These are phyloP conservation scores for Meiosimyza platycephala DNA, from an alignment of 2,888 invertebrate species.

Conservation along the genomic window DNA sequence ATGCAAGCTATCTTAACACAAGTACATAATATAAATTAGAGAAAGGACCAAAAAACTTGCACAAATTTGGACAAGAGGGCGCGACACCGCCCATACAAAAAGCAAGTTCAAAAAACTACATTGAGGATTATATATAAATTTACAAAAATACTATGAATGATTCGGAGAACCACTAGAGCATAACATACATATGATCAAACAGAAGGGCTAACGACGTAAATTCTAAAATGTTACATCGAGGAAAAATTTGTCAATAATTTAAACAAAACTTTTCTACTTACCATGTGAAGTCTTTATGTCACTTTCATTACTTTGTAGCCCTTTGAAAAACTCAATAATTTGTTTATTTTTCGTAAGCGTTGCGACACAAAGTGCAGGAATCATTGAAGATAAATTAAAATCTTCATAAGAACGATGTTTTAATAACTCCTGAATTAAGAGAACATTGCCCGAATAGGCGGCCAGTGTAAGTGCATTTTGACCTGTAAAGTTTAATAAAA, in stretches of 20 bases:
- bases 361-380: conserved; percentile 64
- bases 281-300: conserved; percentile 47
- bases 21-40: no score
- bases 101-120: no score
- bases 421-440: conserved; percentile 54
- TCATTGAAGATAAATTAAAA: conserved; percentile 61
- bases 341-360: conserved; percentile 51
- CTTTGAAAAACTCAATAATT: conserved; percentile 53
- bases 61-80: no score
- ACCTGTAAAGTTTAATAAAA: conserved; percentile 46
- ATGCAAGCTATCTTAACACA: no score
- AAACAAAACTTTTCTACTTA: conserved; percentile 24
- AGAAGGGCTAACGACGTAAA: no score
- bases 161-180: no score
- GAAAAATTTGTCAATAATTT: not conserved
- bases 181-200: no score
- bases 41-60: no score
- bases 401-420: conserved; percentile 58
- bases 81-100: no score
- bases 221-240: no score
- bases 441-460: conserved; percentile 54
- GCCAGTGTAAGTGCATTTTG: conserved; percentile 65
- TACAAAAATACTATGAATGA: no score
- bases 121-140: no score
- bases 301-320: conserved; percentile 39